Evolutionary conservation across 1,140 invertebrate genomes (phyloP), one percentile per base, ranked within the genome.

Genomic region (Stenopsyche tienmushanensis): DNA sequence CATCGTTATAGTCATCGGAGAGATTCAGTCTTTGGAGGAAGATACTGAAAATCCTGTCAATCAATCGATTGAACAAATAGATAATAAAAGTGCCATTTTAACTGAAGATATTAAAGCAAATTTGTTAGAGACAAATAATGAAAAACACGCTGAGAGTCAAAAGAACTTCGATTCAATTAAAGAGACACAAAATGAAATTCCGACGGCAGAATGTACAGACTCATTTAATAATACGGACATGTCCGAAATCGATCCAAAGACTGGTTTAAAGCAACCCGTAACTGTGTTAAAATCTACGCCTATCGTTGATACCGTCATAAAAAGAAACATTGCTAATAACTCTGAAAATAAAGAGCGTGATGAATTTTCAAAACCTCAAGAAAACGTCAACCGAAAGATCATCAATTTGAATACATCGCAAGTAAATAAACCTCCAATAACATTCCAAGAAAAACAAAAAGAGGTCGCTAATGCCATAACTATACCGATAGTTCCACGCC

Each of bases 1-100:
- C 44, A 62, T 70, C 17, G 68, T 70, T 23, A 34, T 70, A 9
- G 64, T 64, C 5, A 44, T 70, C 17, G 68, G 68, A 39, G 68
- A 70, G 10, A 70, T 70, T 34, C n/a, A 49, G 15, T 13, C 42
- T 15, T 15, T 67, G 18, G 60, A 67, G 17, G 59, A 62, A 2
- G 64, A 65, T 25, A 34, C 1, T 25, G 21, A 45, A 21, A 29
- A 59, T 18, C 42, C 7, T 53, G 15, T 8, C 34, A 13, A 34
- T 15, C 18, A 17, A 18, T 21, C 34, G 41, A 45, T 5, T 21
- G 39, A 59, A 42, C 17, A 55, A 13, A 18, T 55, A 39, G 23
- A 55, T 13, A 13, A 39, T 29, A 29, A 25, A 29, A 18, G 8
- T 13, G 53, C 21, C 26, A 34, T 55, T 17, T n/a, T n/a, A n/a